A percentile compares a stretch with the other conserved stretches of the same genome.
These are phyloP conservation scores for Crenuchus spilurus DNA, from an alignment of 2,797 vertebrate species.

Conservation along the genomic window DNA sequence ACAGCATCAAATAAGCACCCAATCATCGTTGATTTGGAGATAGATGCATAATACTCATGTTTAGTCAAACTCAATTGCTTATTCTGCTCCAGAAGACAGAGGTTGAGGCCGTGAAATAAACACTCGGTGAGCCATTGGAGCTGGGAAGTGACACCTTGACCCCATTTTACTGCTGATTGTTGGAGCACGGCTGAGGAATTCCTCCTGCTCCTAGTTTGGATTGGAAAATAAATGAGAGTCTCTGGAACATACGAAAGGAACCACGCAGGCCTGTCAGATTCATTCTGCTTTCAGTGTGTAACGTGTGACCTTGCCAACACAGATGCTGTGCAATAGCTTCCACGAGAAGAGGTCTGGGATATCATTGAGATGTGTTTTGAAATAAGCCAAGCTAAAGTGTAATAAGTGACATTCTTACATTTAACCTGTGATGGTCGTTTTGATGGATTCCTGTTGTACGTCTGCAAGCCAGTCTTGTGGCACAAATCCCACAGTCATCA, in stretches of 20 bases:
- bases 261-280: slow-evolving; percentile 36
- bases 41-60: slow-evolving; percentile 56
- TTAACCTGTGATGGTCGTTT: background rate
- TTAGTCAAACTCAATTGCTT: slow-evolving; percentile 49
- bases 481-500: slow-evolving; percentile 24
- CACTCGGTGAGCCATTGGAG: slow-evolving; percentile 44
- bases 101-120: slow-evolving; percentile 58
- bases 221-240: slow-evolving; percentile 44
- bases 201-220: slow-evolving; percentile 35
- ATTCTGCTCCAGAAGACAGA: slow-evolving; percentile 45
- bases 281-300: slow-evolving; percentile 30
- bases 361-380: background rate
- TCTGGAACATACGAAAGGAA: slow-evolving; percentile 25
- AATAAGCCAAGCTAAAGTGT: background rate
- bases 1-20: slow-evolving; percentile 54
- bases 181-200: slow-evolving; percentile 47
- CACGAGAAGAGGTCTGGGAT: background rate
- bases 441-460: slow-evolving; percentile 16
- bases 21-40: slow-evolving; percentile 57
- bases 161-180: slow-evolving; percentile 61
- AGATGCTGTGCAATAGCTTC: slow-evolving; percentile 29
- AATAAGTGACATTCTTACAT: slow-evolving; percentile 3
- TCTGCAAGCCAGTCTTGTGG: slow-evolving; percentile 18
- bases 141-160: slow-evolving; percentile 52
- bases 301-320: slow-evolving; percentile 10